These are phyloP conservation scores for Elymnias hypermnestra DNA, from an alignment of 1,140 invertebrate genomes.

Conservation along the genomic window DNA sequence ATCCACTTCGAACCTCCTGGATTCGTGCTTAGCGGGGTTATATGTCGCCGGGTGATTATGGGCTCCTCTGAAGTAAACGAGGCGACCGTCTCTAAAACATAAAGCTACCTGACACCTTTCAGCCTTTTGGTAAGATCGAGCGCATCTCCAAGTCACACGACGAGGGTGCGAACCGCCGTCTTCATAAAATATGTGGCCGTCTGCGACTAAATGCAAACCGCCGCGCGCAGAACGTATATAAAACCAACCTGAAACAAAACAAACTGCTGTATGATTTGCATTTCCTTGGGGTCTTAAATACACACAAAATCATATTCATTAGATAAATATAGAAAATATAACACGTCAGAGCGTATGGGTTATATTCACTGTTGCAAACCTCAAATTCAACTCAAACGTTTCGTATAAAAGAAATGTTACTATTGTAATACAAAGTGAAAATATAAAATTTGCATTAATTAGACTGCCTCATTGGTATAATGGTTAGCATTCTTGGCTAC, in stretches of 20 bases:
- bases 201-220: conserved; percentile 64
- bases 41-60: conserved; percentile 71
- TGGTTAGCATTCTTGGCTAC: too few relatives aligned
- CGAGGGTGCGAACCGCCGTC: conserved; percentile 68
- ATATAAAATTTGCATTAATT: too few relatives aligned
- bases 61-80: conserved; percentile 65
- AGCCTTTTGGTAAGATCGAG: conserved; percentile 69
- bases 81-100: conserved; percentile 61
- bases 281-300: too few relatives aligned
- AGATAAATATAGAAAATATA: too few relatives aligned
- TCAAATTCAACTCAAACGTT: too few relatives aligned
- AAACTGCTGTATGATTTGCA: conserved; percentile 13
- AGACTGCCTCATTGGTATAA: too few relatives aligned
- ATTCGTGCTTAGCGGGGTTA: conserved; percentile 66
- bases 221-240: conserved; percentile 70
- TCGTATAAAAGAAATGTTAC: too few relatives aligned
- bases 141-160: conserved; percentile 69
- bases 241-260: conserved; percentile 67
- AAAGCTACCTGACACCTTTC: conserved; percentile 70
- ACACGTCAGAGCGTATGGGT: too few relatives aligned
- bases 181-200: conserved; percentile 72
- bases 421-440: too few relatives aligned
- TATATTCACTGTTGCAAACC: too few relatives aligned
- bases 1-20: conserved; percentile 66
- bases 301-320: too few relatives aligned